phyloP scores from a whole-genome alignment of 2,113 vertebrate genomes.

The Pachycephala philippinensis region DNA sequence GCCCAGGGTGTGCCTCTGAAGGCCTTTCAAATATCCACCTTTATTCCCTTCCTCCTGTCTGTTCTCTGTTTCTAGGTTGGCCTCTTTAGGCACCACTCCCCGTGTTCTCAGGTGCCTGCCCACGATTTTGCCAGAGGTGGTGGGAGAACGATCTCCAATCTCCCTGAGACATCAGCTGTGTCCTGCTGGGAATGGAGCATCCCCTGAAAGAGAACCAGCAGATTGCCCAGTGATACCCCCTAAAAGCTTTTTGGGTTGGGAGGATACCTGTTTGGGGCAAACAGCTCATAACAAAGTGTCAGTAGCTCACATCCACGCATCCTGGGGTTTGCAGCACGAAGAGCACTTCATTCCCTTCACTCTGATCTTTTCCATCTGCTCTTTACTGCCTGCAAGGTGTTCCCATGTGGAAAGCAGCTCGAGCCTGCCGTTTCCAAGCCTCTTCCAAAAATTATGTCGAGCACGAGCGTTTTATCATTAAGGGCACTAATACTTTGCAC shows the following conservation, averaged over 20 bases:
- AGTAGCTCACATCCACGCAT: not conserved
- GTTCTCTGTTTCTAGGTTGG: too few relatives aligned
- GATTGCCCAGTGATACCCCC: not conserved
- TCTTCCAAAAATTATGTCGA: constrained; percentile 13
- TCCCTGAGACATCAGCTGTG: not conserved
- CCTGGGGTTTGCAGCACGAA: not conserved
- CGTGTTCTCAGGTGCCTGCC: accelerated
- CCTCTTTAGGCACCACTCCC: too few relatives aligned
- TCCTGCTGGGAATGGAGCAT: not conserved
- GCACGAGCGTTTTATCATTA: constrained; percentile 29
- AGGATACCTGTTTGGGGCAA: not conserved
- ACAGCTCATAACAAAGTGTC: not conserved
- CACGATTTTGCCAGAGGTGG: not conserved
- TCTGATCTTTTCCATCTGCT: constrained; percentile 57
- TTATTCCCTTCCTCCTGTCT: too few relatives aligned
- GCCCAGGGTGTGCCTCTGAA: too few relatives aligned
- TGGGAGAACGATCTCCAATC: not conserved
- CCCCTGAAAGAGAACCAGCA: not conserved
- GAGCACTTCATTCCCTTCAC: not conserved
- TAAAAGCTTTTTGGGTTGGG: not conserved
- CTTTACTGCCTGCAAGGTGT: constrained; percentile 42
- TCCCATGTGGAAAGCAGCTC: constrained; percentile 20
- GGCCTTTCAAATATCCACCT: too few relatives aligned
- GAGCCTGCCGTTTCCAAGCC: not conserved
- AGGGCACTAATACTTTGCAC: constrained; percentile 18